Base-by-base conservation (phyloP, 2,888 invertebrate genomes). In the Monochamus alternatus region DNA sequence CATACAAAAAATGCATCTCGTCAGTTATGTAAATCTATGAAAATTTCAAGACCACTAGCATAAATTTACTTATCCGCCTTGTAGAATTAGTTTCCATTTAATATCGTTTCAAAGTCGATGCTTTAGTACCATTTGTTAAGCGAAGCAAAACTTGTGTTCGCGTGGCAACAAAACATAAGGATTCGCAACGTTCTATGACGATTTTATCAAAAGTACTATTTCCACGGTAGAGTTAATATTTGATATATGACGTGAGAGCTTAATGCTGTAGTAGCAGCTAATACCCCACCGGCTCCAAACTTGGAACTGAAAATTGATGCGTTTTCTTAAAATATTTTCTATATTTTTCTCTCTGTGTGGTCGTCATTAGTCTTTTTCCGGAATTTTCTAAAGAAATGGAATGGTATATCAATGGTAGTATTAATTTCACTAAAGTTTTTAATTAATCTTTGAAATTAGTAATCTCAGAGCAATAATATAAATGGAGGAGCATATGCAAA, bases 141-240 rank as follows among this genome's bases (percentile, higher is more conserved):
- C 14, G 55, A 22, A 55, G 55, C 55, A 55, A 55, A 55, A n/a
- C 55, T 9, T 55, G n/a, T 55, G 55, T 55, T 55, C 14, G 55
- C 55, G 55, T 55, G 55, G n/a, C 14, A 55, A n/a, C 47, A 47
- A 12, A 47, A 12, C 55, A 55, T 55, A n/a, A 55, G 55, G 22
- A 55, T 55, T 55, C 14, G 55, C 14, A 55, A 55, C 55, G 14
- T 55, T 52, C 52, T 55, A 55, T 55, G 55, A 55, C 55, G 55
- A 55, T 55, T 55, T 55, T 55, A 55, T 55, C 55, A 55, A 55
- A 55, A 55, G n/a, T 55, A 55, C 14, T 55, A 55, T 55, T 55
- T 55, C 55, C 14, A 55, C 55, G 55, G 55, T 55, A 14, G 55
- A 55, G 55, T 55, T 55, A 55, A 55, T 55, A n/a, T 55, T 55